These are phyloP conservation scores for Eulemur albifrons DNA, from an alignment of 2,797 vertebrate species.

Conservation along the genomic window DNA sequence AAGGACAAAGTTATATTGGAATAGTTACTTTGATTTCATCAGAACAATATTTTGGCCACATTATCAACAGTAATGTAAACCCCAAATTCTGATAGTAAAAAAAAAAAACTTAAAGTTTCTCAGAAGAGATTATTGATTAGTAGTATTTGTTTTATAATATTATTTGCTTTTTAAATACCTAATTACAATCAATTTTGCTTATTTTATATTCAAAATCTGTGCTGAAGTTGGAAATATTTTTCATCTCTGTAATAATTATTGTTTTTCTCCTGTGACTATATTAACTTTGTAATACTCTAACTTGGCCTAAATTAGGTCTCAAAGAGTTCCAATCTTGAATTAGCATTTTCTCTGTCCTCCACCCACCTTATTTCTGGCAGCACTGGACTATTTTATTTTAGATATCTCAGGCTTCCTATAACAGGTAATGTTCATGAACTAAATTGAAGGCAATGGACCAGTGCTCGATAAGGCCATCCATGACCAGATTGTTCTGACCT, in stretches of 20 bases:
- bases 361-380: not conserved
- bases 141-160: not conserved
- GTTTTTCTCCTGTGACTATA: not conserved
- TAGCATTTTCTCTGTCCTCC: not conserved
- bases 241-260: not conserved
- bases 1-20: not conserved
- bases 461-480: not conserved
- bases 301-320: not conserved
- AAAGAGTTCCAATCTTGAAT: not conserved
- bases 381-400: not conserved
- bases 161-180: not conserved
- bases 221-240: not conserved
- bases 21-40: not conserved
- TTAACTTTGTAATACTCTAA: not conserved
- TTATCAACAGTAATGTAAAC: not conserved
- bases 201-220: not conserved
- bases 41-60: not conserved
- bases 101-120: not conserved
- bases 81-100: not conserved
- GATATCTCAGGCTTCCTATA: not conserved
- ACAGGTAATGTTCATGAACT: not conserved
- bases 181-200: not conserved
- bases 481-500: slow-evolving; percentile 52
- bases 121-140: not conserved
- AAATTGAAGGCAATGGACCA: slow-evolving; percentile 54